Percentiles rank a stretch among this genome's conserved stretches.
Evolutionary conservation across 2,888 invertebrate genomes (phyloP).

Genomic region (Phorcus lineatus): DNA sequence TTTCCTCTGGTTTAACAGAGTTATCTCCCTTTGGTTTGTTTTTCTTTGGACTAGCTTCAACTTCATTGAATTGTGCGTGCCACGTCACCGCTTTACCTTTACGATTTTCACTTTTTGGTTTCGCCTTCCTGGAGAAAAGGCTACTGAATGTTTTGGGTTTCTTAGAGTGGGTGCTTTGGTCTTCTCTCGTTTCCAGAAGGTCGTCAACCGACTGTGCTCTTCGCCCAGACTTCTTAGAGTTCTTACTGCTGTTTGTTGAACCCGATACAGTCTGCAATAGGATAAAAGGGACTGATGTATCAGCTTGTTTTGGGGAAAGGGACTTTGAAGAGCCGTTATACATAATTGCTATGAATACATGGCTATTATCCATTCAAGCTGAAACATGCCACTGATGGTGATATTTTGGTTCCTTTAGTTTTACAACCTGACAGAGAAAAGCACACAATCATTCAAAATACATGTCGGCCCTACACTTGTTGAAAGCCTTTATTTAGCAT

Average conservation of each 20-base stretch:
- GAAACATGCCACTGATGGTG: no score
- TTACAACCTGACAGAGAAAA: no score
- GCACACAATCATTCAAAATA: no score
- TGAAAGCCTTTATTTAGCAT: no score
- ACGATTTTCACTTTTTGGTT: background rate
- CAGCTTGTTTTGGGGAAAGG: no score
- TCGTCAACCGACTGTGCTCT: background rate
- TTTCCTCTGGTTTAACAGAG: background rate
- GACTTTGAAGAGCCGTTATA: no score
- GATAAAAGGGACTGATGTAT: no score
- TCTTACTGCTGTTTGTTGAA: background rate
- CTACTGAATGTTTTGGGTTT: constrained; percentile 4
- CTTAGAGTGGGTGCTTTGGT: background rate
- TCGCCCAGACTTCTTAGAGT: background rate
- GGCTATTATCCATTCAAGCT: no score
- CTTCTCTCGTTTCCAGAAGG: background rate
- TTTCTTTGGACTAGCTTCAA: background rate
- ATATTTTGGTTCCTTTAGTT: no score
- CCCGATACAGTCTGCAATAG: no score
- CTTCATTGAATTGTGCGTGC: background rate
- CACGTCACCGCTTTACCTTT: background rate
- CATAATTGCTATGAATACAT: no score
- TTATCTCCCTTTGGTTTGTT: background rate
- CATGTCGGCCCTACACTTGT: no score
- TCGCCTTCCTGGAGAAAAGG: background rate